Evolutionary conservation across 1,140 invertebrate species (phyloP), one percentile per base, ranked within the genome.

Genomic region (Gerris buenoi): DNA sequence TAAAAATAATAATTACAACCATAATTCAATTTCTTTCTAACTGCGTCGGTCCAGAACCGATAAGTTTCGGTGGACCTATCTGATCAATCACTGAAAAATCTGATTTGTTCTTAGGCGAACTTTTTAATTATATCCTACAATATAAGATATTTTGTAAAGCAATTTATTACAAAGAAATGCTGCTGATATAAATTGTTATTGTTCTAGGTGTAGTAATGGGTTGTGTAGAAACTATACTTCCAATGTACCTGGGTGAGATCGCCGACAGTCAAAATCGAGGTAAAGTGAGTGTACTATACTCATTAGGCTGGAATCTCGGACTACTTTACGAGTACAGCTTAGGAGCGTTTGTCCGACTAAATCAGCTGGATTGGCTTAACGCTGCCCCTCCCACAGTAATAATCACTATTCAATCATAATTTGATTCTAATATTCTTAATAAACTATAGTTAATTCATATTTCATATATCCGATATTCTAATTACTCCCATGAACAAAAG

Each of bases 1-100:
- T 22, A n/a, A n/a, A n/a, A n/a, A n/a, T n/a, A 15, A 60, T 60
- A 22, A 60, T 22, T 10, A 60, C 58, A 3, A 60, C 22, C 58
- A 15, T 22, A 22, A 60, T 22, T 5, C 58, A 10, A 26, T 65
- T 67, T 2, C 71, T 64, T 58, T 14, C 67, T 62, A 27, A 71
- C 62, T 13, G 71, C 57, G 57, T 70, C 69, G 23, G 58, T 66
- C 67, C 63, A 69, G 5, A n/a, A n/a, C n/a, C n/a, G n/a, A n/a
- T n/a, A n/a, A n/a, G n/a, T n/a, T n/a, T n/a, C n/a, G n/a, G n/a
- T n/a, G n/a, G n/a, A n/a, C n/a, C n/a, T n/a, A n/a, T n/a, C n/a
- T n/a, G n/a, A n/a, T n/a, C n/a, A n/a, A n/a, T n/a, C n/a, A n/a
- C n/a, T n/a, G n/a, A n/a, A n/a, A n/a, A n/a, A n/a, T n/a, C n/a